phyloP scores from a whole-genome alignment of 2,888 invertebrate species.

The Mongoloraphidia duomilia region DNA sequence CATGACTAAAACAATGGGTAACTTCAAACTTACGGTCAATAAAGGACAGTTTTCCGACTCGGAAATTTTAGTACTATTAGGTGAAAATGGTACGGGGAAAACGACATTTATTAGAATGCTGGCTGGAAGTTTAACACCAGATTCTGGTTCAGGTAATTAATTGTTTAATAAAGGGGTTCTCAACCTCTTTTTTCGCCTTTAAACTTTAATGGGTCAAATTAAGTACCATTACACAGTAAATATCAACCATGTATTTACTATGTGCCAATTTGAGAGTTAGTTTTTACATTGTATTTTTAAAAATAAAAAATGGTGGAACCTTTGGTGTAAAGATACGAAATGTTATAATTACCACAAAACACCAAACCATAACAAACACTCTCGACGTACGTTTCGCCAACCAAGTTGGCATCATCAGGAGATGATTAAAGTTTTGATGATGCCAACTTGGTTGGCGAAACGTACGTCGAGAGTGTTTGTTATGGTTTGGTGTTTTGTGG shows the following conservation, averaged over 20 bases:
- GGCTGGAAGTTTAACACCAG: constrained; percentile 88
- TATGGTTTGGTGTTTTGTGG: too few relatives aligned
- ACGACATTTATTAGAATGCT: constrained; percentile 98
- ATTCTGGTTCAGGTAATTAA: constrained; percentile 50
- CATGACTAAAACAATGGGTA: constrained; percentile 76
- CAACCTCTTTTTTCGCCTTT: background rate
- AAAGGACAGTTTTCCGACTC: constrained; percentile 97
- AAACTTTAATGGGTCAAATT: background rate
- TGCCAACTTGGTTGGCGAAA: too few relatives aligned
- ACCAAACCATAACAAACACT: too few relatives aligned
- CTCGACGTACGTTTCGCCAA: too few relatives aligned
- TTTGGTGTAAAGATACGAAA: too few relatives aligned
- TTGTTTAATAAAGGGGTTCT: background rate
- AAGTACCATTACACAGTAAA: too few relatives aligned
- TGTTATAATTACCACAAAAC: too few relatives aligned
- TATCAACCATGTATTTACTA: too few relatives aligned
- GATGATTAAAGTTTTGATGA: too few relatives aligned
- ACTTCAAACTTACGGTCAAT: constrained; percentile 64
- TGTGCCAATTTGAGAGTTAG: background rate
- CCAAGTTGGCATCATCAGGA: too few relatives aligned
- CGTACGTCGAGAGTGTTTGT: too few relatives aligned
- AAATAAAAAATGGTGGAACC: background rate
- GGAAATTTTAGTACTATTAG: constrained; percentile 92
- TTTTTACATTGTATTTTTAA: background rate
- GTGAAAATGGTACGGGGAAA: constrained; percentile 98